These are phyloP conservation scores for Bombylius major DNA, from an alignment of 2,888 invertebrate species.

Conservation along the genomic window DNA sequence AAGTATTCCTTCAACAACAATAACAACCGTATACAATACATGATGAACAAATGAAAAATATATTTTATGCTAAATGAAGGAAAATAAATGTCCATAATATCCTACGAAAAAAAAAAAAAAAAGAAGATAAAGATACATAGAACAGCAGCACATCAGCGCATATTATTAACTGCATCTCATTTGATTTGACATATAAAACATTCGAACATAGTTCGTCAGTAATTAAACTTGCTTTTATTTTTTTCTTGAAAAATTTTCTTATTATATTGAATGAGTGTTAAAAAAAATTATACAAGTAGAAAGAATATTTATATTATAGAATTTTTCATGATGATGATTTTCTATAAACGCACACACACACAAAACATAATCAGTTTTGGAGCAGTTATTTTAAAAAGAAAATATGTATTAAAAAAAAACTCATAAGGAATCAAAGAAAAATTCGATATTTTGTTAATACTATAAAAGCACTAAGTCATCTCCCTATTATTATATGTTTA, in stretches of 20 bases:
- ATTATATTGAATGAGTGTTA: not conserved
- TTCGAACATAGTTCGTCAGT: not conserved
- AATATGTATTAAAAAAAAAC: not conserved
- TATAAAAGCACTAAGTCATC: not conserved
- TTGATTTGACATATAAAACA: conserved; percentile 3
- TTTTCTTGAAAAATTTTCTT: not conserved
- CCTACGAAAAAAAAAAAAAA: not conserved
- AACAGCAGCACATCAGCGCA: not conserved
- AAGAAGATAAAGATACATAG: too few relatives aligned
- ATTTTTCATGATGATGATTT: too few relatives aligned
- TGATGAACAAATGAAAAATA: not conserved
- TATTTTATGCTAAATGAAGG: conserved; percentile 4
- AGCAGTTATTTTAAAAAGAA: conserved; percentile 1
- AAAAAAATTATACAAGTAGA: not conserved
- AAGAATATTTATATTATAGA: not conserved
- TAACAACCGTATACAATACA: not conserved
- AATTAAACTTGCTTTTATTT: conserved; percentile 1
- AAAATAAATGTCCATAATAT: conserved; percentile 5
- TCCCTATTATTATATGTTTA: not conserved
- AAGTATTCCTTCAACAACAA: too few relatives aligned
- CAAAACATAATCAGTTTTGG: not conserved
- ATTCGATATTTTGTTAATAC: not conserved
- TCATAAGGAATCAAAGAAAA: not conserved
- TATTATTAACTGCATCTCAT: conserved; percentile 3
- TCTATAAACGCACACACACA: too few relatives aligned